These are phyloP conservation scores for Oryzias javanicus DNA, from an alignment of 2,113 vertebrate species.

Conservation along the genomic window DNA sequence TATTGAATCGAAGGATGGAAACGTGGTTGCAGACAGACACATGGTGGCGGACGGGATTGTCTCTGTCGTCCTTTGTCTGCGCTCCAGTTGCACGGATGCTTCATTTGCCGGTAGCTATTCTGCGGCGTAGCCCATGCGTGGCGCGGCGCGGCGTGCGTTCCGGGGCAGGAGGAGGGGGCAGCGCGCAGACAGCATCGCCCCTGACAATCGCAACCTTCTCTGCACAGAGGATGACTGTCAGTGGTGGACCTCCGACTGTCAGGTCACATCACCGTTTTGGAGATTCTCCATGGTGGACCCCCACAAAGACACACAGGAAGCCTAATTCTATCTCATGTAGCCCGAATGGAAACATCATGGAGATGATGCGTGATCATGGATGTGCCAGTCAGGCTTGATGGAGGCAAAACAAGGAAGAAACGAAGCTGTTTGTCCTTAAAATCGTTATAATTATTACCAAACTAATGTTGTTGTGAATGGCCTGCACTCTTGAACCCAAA, in stretches of 20 bases:
- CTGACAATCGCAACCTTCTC: slow-evolving; percentile 71
- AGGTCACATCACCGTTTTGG: slow-evolving; percentile 65
- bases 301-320: slow-evolving; percentile 35
- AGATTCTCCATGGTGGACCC: slow-evolving; percentile 47
- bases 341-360: slow-evolving; percentile 32
- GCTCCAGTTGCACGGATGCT: slow-evolving; percentile 27
- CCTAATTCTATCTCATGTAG: slow-evolving; percentile 21
- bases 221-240: slow-evolving; percentile 67
- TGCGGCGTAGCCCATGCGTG: slow-evolving; percentile 53
- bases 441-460: neutral
- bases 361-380: neutral
- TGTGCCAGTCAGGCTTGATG: neutral
- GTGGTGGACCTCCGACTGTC: slow-evolving; percentile 64
- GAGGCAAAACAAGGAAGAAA: neutral
- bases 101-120: slow-evolving; percentile 63
- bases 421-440: neutral
- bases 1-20: neutral
- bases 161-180: slow-evolving; percentile 35
- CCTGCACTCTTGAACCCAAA: too few relatives aligned
- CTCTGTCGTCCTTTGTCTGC: slow-evolving; percentile 58
- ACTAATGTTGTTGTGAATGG: too few relatives aligned
- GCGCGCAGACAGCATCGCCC: slow-evolving; percentile 41
- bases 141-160: slow-evolving; percentile 34
- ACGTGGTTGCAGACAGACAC: slow-evolving; percentile 21
- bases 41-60: slow-evolving; percentile 28